A percentile compares a stretch with the other conserved stretches of the same genome.
These are phyloP conservation scores for Phocoena sinus DNA, from an alignment of 2,113 vertebrate species.

Conservation along the genomic window DNA sequence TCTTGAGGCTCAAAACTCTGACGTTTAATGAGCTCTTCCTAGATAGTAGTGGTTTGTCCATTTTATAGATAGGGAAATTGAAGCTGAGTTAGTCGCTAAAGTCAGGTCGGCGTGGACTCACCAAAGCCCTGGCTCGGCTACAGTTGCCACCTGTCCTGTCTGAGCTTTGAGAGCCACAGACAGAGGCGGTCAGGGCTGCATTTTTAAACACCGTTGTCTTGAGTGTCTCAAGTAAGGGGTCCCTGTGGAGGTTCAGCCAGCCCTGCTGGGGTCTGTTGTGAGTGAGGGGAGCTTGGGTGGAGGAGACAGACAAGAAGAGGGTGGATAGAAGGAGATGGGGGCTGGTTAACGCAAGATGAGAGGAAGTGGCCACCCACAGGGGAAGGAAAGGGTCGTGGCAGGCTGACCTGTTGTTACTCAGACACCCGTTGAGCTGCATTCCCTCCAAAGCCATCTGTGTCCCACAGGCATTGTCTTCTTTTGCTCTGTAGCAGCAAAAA, in stretches of 20 bases:
- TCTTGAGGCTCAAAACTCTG: neutral
- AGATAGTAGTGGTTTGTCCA: neutral
- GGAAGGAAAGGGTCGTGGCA: neutral
- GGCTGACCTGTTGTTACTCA: neutral
- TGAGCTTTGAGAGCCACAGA: neutral
- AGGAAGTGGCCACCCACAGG: neutral
- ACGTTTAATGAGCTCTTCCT: neutral
- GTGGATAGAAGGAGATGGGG: neutral
- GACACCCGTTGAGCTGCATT: neutral
- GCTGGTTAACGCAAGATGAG: neutral
- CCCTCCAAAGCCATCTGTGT: neutral
- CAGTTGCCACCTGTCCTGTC: fast-evolving
- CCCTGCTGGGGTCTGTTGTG: neutral
- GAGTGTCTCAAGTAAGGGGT: neutral
- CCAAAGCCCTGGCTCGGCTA: neutral
- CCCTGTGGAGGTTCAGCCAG: neutral
- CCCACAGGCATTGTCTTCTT: neutral
- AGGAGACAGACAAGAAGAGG: neutral
- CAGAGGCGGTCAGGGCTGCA: fast-evolving
- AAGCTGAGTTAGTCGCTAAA: neutral
- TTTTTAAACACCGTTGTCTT: neutral
- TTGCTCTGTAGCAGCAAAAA: neutral
- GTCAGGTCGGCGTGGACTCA: neutral
- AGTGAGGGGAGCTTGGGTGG: neutral
- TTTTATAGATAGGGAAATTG: neutral